Evolutionary conservation across 2,113 vertebrate genomes (phyloP).

Genomic region (Ammodytes marinus): DNA sequence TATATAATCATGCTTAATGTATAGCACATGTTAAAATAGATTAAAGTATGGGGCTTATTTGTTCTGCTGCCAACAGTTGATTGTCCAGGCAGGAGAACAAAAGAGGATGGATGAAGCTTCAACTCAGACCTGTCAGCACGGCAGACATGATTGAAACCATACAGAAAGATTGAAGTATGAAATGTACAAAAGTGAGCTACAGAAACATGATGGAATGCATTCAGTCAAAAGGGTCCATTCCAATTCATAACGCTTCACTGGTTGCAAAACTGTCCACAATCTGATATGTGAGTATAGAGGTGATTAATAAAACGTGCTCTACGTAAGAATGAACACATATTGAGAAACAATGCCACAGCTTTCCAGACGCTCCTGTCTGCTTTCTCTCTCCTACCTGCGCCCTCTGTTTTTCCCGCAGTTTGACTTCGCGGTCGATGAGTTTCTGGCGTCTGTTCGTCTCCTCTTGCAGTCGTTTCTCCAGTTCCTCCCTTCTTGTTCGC

Average conservation of each 20-base stretch:
- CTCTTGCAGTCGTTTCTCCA: constrained; percentile 93
- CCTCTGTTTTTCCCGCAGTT: constrained; percentile 93
- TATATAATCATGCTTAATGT: neutral
- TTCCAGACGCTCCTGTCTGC: neutral
- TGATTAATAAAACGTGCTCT: neutral
- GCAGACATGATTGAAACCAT: constrained; percentile 28
- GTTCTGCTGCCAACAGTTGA: constrained; percentile 30
- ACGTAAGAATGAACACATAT: neutral
- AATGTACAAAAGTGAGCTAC: neutral
- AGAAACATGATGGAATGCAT: neutral
- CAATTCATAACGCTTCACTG: neutral
- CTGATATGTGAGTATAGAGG: neutral
- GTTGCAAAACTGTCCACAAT: neutral
- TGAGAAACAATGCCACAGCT: neutral
- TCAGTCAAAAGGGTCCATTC: neutral
- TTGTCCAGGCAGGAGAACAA: constrained; percentile 1
- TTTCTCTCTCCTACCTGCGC: constrained; percentile 86
- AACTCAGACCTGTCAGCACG: constrained; percentile 1
- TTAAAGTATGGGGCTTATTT: constrained; percentile 26
- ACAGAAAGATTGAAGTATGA: neutral
- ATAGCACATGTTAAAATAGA: constrained; percentile 10
- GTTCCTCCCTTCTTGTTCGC: constrained; percentile 90
- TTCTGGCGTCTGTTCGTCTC: constrained; percentile 95
- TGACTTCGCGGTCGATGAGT: constrained; percentile 96
- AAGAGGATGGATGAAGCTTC: constrained; percentile 28